Conservation (phyloP, 2,113 vertebrate genomes). For the Pterocles gutturalis region DNA sequence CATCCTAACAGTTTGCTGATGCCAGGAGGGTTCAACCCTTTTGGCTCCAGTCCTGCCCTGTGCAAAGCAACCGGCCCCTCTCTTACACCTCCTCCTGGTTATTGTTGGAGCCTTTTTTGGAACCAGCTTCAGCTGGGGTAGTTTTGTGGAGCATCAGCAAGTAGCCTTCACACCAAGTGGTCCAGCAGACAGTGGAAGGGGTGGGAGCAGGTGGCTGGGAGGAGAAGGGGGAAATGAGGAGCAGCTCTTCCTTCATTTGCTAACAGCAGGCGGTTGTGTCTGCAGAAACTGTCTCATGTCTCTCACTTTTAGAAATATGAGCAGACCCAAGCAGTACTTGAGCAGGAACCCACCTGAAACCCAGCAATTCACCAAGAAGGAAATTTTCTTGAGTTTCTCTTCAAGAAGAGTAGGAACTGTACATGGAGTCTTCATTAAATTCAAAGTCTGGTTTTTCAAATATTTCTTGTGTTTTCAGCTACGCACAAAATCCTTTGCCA, state of each 20-base stretch:
- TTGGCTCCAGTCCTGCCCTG: background rate
- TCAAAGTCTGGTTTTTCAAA: background rate
- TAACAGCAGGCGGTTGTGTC: background rate
- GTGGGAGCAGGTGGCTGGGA: background rate
- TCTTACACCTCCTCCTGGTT: background rate
- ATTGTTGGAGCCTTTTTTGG: accelerated
- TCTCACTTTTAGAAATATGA: background rate
- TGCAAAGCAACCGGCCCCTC: background rate
- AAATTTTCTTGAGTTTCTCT: background rate
- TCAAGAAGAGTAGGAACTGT: background rate
- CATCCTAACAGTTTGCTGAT: background rate
- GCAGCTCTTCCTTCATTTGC: background rate
- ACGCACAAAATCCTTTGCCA: background rate
- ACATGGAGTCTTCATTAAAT: background rate
- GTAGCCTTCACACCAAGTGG: background rate
- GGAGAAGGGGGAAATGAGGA: background rate
- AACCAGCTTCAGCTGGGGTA: background rate
- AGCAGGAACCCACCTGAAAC: background rate
- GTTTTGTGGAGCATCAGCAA: background rate
- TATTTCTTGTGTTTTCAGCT: background rate
- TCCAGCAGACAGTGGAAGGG: background rate
- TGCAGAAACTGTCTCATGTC: accelerated
- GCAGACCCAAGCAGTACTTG: background rate
- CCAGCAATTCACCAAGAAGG: background rate
- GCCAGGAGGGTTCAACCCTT: background rate